phyloP scores from a whole-genome alignment of 2,888 invertebrate genomes.

The Drosophila paramelanica region DNA sequence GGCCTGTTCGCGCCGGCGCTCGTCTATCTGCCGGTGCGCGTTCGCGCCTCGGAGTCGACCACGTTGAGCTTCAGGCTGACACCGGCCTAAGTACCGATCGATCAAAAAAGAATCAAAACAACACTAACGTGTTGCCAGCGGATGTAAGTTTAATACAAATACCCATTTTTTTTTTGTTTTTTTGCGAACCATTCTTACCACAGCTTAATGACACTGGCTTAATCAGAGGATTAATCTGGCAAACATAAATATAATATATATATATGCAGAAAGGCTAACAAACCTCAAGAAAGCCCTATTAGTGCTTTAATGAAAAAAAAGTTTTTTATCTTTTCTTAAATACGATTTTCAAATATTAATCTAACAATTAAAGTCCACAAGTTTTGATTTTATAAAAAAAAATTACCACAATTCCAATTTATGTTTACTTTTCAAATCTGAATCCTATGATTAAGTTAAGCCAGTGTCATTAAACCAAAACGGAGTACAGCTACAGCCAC shows the following conservation, averaged over 20 bases:
- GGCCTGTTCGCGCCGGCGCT: constrained; percentile 93
- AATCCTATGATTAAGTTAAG: neutral
- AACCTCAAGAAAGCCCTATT: neutral
- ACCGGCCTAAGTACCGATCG: constrained; percentile 89
- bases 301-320: neutral
- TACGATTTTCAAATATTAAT: too few relatives aligned
- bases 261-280: too few relatives aligned
- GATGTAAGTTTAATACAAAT: constrained; percentile 57
- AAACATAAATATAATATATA: too few relatives aligned
- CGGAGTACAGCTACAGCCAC: constrained; percentile 21
- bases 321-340: too few relatives aligned
- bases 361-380: too few relatives aligned
- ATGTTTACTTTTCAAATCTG: too few relatives aligned
- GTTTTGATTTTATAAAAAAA: neutral
- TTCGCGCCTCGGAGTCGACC: constrained; percentile 92
- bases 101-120: constrained; percentile 14
- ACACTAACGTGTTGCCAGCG: constrained; percentile 70
- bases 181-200: constrained; percentile 48
- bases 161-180: constrained; percentile 53
- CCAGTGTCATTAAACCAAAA: constrained; percentile 24
- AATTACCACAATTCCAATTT: too few relatives aligned
- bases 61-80: constrained; percentile 97
- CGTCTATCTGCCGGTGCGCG: constrained; percentile 96
- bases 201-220: constrained; percentile 29
- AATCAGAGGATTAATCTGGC: neutral